Evolutionary conservation across 1,140 invertebrate genomes (phyloP), one percentile per base, ranked within the genome.

Genomic region (Cyrtorhinus lividipennis): DNA sequence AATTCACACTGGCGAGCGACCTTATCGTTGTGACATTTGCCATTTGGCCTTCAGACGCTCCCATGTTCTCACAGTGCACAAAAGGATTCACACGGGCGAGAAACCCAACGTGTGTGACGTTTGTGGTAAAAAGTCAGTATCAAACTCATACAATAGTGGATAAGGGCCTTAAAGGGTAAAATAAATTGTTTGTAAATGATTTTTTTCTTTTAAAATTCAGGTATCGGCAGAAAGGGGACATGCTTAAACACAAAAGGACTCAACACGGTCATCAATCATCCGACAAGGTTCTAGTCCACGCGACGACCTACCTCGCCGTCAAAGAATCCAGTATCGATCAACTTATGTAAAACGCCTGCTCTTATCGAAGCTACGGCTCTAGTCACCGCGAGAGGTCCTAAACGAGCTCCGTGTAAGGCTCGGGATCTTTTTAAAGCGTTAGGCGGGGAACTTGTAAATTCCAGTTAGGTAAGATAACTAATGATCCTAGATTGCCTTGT

Each of bases 21-120:
- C 67, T 13, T 68, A 69, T 38, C 44, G 64, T 18, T 71, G 69
- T 65, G 70, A 66, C 63, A 60, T 68, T 2, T 68, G 69, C 67
- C 65, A 69, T 57, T 64, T 68, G 12, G 65, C 66, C n/a, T 71
- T 70, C 56, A 59, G 67, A 48, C 26, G 67, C 2, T 69, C 70
- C 58, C 69, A 70, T 63, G 64, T 69, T 13, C 61, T 69, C 2
- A 67, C 66, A 18, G 67, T 67, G 22, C 68, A 71, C 58, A 69
- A 66, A 45, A 58, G 66, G 22, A 69, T 69, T 46, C 84, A 87
- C 68, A 85, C 83, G 0, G 84, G 84, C 0, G 83, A 85, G 65
- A 83, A 83, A 64, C 83, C 82, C 2, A 85, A 82, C 67, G 76
- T 80, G 45, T 87, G 84, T 69, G 79, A 81, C 38, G 73, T 81